Conservation (phyloP, 2,113 vertebrate species). For the Ciconia boyciana region DNA sequence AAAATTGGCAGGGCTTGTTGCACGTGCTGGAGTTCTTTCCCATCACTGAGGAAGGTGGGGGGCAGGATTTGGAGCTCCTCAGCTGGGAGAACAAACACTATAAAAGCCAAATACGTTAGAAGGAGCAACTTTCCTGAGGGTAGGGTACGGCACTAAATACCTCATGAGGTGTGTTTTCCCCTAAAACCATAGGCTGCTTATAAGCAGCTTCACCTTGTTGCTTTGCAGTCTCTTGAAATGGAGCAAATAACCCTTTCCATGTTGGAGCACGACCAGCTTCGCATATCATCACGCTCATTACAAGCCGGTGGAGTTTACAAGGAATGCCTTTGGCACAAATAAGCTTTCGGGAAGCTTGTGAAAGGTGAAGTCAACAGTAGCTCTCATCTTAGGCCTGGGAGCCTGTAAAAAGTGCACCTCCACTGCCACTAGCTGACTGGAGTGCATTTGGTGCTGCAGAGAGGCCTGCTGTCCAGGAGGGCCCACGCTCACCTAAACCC, state of each 20-base stretch:
- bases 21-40: not conserved
- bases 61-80: not conserved
- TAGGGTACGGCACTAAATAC: not conserved
- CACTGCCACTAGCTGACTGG: not conserved
- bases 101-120: not conserved
- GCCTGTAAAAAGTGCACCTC: not conserved
- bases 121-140: not conserved
- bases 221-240: not conserved
- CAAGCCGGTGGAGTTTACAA: not conserved
- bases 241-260: not conserved
- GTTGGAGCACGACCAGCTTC: not conserved
- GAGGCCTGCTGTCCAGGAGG: not conserved
- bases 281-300: not conserved
- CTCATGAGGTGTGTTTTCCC: not conserved
- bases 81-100: not conserved
- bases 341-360: not conserved
- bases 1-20: not conserved
- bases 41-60: not conserved
- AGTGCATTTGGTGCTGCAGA: not conserved
- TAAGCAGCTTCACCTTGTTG: not conserved
- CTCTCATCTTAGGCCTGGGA: not conserved
- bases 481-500: not conserved
- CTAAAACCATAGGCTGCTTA: not conserved
- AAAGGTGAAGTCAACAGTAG: not conserved
- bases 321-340: conserved; percentile 27